A percentile compares a stretch with the other conserved stretches of the same genome.
These are phyloP conservation scores for Sitophilus oryzae DNA, from an alignment of 1,140 invertebrate genomes.

Conservation along the genomic window DNA sequence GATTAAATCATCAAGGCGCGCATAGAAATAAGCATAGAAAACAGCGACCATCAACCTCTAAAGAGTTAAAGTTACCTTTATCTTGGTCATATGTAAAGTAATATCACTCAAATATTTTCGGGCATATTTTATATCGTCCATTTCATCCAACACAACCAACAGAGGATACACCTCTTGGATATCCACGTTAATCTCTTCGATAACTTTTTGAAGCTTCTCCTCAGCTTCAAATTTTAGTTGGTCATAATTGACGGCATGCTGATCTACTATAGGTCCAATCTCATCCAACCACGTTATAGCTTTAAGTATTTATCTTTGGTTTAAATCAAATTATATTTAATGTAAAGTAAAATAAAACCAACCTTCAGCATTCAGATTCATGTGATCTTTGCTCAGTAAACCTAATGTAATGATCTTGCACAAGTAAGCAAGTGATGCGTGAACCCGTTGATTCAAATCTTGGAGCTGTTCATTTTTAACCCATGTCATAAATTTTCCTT, in stretches of 20 bases:
- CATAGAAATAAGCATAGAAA: not conserved
- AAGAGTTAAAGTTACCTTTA: slow-evolving; percentile 42
- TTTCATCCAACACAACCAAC: slow-evolving; percentile 47
- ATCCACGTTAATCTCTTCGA: slow-evolving; percentile 58
- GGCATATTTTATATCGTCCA: slow-evolving; percentile 54
- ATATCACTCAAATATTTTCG: slow-evolving; percentile 62
- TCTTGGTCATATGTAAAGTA: slow-evolving; percentile 61
- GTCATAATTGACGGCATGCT: slow-evolving; percentile 65
- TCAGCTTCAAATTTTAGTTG: slow-evolving; percentile 74
- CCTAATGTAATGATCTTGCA: slow-evolving; percentile 26
- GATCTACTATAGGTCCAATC: slow-evolving; percentile 64
- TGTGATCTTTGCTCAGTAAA: slow-evolving; percentile 48
- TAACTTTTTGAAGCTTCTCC: slow-evolving; percentile 62
- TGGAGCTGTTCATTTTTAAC: slow-evolving; percentile 25
- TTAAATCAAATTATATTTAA: not conserved
- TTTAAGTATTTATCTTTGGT: too few species aligned
- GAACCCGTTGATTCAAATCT: slow-evolving; percentile 54
- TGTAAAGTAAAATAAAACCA: not conserved
- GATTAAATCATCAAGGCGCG: too few species aligned
- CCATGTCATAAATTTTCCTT: slow-evolving; percentile 22
- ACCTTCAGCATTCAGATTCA: slow-evolving; percentile 56
- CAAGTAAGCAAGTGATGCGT: slow-evolving; percentile 53
- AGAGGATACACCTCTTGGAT: slow-evolving; percentile 67
- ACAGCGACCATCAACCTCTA: slow-evolving; percentile 22
- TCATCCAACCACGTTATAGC: slow-evolving; percentile 66